Conservation (phyloP, 2,888 invertebrate genomes). For the Buathra laborator region DNA sequence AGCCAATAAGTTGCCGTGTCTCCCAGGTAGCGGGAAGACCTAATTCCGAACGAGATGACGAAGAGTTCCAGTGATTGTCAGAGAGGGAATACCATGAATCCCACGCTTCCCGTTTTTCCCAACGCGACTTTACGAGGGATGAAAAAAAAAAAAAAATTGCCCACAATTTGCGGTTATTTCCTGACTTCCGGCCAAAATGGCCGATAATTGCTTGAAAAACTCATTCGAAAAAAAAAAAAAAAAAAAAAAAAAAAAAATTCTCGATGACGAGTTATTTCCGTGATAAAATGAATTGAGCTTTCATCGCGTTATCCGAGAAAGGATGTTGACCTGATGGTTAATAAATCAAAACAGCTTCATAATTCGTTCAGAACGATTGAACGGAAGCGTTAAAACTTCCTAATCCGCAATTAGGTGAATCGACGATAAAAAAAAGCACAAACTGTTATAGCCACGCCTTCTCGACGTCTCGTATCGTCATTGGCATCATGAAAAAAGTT, state of each 20-base stretch:
- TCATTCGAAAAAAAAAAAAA: not conserved
- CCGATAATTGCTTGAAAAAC: not conserved
- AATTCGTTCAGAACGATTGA: conserved; percentile 32
- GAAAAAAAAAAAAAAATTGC: conserved; percentile 22
- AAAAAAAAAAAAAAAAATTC: not conserved
- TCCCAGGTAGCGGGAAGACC: conserved; percentile 25
- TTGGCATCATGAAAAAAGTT: conserved; percentile 28
- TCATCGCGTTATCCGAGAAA: not conserved
- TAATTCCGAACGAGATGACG: conserved; percentile 27
- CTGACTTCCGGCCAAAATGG: not conserved
- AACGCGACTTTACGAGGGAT: conserved; percentile 38
- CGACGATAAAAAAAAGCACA: conserved; percentile 65
- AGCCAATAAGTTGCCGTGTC: conserved; percentile 29
- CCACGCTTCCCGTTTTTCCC: conserved; percentile 27
- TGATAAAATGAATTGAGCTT: not conserved
- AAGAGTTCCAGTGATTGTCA: conserved; percentile 38
- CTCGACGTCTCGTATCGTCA: conserved; percentile 36
- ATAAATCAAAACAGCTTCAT: conserved; percentile 36
- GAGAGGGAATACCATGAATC: conserved; percentile 35
- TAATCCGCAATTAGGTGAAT: conserved; percentile 67
- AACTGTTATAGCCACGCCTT: conserved; percentile 62
- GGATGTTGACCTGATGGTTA: conserved; percentile 1
- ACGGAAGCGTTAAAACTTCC: conserved; percentile 66
- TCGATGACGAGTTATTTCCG: not conserved
- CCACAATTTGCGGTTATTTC: not conserved